A percentile compares a stretch with the other conserved stretches of the same genome.
phyloP scores from a whole-genome alignment of 2,888 invertebrate species.

The Caradrina clavipalpis region DNA sequence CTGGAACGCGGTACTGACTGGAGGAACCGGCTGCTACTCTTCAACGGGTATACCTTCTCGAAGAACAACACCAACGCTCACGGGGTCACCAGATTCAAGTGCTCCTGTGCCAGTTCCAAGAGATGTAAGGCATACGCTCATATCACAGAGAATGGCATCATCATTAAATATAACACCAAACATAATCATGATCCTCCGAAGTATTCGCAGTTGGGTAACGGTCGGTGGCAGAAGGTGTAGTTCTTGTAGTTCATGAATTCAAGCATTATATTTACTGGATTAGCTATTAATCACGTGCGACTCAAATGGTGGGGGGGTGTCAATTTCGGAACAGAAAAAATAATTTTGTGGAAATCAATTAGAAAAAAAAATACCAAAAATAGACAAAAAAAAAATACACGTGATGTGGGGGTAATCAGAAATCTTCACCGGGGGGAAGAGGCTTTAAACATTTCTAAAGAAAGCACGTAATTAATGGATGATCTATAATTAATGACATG shows the following conservation, averaged over 20 bases:
- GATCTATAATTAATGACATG: no score
- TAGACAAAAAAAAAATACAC: no score
- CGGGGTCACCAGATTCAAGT: constrained; percentile 57
- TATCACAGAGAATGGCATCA: constrained; percentile 53
- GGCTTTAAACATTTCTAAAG: no score
- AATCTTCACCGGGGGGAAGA: no score
- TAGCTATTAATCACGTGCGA: no score
- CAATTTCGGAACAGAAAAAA: no score
- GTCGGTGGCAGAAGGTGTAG: constrained; percentile 38
- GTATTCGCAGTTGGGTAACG: constrained; percentile 49
- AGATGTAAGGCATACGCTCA: constrained; percentile 66
- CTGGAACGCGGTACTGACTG: constrained; percentile 45
- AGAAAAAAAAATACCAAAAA: no score
- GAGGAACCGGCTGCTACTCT: constrained; percentile 53
- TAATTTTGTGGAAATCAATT: no score
- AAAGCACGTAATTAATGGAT: no score
- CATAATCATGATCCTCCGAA: constrained; percentile 66
- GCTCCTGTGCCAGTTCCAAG: constrained; percentile 56
- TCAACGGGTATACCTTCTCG: constrained; percentile 66
- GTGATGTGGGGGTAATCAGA: no score
- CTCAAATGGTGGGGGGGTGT: no score
- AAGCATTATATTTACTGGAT: background rate
- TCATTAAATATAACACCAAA: constrained; percentile 39
- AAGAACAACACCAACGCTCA: constrained; percentile 56
- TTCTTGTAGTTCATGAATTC: background rate